A percentile compares a stretch with the other conserved stretches of the same genome.
These are phyloP conservation scores for Macrosoma leucophasiata DNA, from an alignment of 2,888 invertebrate species.

Conservation along the genomic window DNA sequence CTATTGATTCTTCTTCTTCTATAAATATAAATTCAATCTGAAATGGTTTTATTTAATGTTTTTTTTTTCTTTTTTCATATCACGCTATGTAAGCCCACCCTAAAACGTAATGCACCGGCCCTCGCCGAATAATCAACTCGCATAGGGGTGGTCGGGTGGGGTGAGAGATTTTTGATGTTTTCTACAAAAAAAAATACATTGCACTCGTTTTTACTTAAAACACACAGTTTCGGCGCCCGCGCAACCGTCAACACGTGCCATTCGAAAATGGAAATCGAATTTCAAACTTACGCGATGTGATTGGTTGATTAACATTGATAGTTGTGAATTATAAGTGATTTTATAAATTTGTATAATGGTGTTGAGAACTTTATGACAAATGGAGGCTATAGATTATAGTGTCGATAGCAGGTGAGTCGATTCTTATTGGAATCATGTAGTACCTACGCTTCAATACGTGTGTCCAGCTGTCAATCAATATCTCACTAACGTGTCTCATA, in stretches of 20 bases:
- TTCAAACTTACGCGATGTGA: slow-evolving; percentile 6
- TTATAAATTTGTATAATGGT: slow-evolving; percentile 35
- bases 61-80: no score
- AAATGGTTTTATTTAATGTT: no score
- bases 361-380: slow-evolving; percentile 28
- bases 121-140: slow-evolving; percentile 49
- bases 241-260: slow-evolving; percentile 57
- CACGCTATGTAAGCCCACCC: slow-evolving; percentile 42
- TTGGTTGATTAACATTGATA: slow-evolving; percentile 14
- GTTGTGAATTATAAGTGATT: slow-evolving; percentile 8
- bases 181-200: slow-evolving; percentile 55
- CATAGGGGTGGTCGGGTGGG: slow-evolving; percentile 54
- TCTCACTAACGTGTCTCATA: no score
- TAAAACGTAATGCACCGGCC: slow-evolving; percentile 60
- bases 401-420: slow-evolving; percentile 9
- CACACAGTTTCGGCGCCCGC: slow-evolving; percentile 64
- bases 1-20: no score
- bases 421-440: no score
- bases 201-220: slow-evolving; percentile 70
- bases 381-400: slow-evolving; percentile 18
- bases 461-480: no score
- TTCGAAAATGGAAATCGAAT: slow-evolving; percentile 15
- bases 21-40: no score
- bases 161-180: slow-evolving; percentile 67
- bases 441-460: no score